Evolutionary conservation across 2,113 vertebrate genomes (phyloP).

Genomic region (Hemiscyllium ocellatum): DNA sequence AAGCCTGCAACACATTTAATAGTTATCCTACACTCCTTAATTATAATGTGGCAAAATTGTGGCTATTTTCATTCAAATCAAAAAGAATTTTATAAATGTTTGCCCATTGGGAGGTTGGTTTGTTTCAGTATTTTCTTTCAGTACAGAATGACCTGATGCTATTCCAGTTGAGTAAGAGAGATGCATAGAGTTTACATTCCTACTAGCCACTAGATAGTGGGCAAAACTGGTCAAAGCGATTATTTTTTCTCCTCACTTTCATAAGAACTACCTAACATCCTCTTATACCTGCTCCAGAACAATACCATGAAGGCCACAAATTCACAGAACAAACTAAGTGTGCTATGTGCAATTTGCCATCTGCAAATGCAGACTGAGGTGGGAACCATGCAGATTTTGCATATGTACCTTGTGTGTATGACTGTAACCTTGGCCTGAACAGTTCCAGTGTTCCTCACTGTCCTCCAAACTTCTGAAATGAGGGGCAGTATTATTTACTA

Average conservation of each 20-base stretch:
- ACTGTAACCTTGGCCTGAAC: no score
- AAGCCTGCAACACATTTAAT: neutral
- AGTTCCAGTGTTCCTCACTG: no score
- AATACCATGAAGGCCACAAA: neutral
- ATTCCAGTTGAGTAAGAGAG: neutral
- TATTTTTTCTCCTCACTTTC: neutral
- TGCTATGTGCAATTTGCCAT: neutral
- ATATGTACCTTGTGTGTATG: no score
- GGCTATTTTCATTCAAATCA: no score
- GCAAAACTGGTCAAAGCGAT: neutral
- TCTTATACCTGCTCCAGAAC: neutral
- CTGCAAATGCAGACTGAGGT: neutral
- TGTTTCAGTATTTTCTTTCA: neutral
- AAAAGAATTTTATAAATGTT: neutral
- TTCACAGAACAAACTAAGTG: neutral
- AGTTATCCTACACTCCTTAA: neutral
- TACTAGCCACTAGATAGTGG: neutral
- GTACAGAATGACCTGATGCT: neutral
- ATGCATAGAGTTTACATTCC: neutral
- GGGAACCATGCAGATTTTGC: no score
- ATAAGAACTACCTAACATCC: neutral
- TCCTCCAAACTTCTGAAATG: no score
- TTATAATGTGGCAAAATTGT: neutral
- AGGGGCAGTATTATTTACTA: no score
- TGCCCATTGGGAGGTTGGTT: neutral